A percentile compares a stretch with the other conserved stretches of the same genome.
These are phyloP conservation scores for Muschampia plurimacula DNA, from an alignment of 2,888 invertebrate genomes.

Conservation along the genomic window DNA sequence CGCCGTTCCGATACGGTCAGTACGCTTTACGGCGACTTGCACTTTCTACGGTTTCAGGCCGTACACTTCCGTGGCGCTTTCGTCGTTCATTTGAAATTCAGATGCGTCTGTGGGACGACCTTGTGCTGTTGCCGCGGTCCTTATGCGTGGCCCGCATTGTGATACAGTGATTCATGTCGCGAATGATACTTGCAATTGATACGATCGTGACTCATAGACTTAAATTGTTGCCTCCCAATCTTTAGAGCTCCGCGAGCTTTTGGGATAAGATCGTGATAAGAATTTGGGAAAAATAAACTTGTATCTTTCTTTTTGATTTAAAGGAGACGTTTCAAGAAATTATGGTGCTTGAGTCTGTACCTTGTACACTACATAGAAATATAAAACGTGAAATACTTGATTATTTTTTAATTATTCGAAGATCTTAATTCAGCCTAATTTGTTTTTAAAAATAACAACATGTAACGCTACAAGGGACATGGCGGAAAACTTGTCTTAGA, in stretches of 20 bases:
- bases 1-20: conserved; percentile 20
- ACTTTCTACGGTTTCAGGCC: conserved; percentile 71
- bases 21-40: conserved; percentile 66
- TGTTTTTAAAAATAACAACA: too few relatives aligned
- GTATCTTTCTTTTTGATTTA: too few relatives aligned
- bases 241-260: conserved; percentile 4
- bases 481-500: too few relatives aligned
- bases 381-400: too few relatives aligned
- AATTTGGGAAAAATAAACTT: too few relatives aligned
- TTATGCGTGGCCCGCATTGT: conserved; percentile 65
- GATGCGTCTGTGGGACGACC: conserved; percentile 56
- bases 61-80: conserved; percentile 51
- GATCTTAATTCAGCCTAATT: too few relatives aligned
- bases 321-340: too few relatives aligned
- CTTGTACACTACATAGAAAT: too few relatives aligned
- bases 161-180: conserved; percentile 64
- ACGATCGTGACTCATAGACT: conserved; percentile 60
- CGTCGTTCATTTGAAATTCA: conserved; percentile 62
- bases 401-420: too few relatives aligned
- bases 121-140: conserved; percentile 56
- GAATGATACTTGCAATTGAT: conserved; percentile 54
- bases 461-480: too few relatives aligned
- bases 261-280: not conserved
- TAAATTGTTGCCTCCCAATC: conserved; percentile 26
- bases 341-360: too few relatives aligned